Evolutionary conservation across 2,113 vertebrate species (phyloP), one percentile per base, ranked within the genome.

Genomic region (Megalops atlanticus): DNA sequence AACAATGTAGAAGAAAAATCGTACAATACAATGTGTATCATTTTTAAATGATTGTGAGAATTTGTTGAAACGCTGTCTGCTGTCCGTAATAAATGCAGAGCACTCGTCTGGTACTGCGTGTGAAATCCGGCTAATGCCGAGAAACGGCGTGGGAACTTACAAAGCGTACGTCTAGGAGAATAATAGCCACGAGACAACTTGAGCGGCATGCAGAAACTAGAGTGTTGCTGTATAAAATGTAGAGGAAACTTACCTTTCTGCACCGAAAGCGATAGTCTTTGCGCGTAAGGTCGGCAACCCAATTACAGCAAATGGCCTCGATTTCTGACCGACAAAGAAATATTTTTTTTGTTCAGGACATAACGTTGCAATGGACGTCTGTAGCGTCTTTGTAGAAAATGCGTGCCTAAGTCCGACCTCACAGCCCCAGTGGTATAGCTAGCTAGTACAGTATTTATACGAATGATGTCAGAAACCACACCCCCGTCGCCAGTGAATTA

Each of bases 391-490:
- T 82, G 76, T 77, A 82, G 79, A 80, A 80, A 75, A 81, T 77
- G 85, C 87, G 89, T 79, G 85, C 86, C 88, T 81, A 82, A 83
- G 69, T 76, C 78, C 84, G 87, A 86, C 87, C 86, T 84, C 78
- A 64, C 82, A 86, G 87, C 75, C 82, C 74, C 79, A 83, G 81
- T 85, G 82, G 80, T 83, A 83, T 87, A 84, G 89, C 71, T 35
- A 49, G 16, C 54, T 33, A 64, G 77, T 39, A 85, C 82, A 69
- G 81, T 24, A 79, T 76, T 82, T 81, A 81, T 38, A 74, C 47
- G 71, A 85, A 85, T 92, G 91, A 91, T 84, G 92, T 91, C 87
- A 88, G 85, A 87, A 64, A 86, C 81, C 90, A 87, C 90, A 82
- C 91, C 92, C 80, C 85, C 90, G 14, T 38, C 36, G 84, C 84